phyloP scores from a whole-genome alignment of 2,113 vertebrate species.

The Pelecanoides urinatrix region DNA sequence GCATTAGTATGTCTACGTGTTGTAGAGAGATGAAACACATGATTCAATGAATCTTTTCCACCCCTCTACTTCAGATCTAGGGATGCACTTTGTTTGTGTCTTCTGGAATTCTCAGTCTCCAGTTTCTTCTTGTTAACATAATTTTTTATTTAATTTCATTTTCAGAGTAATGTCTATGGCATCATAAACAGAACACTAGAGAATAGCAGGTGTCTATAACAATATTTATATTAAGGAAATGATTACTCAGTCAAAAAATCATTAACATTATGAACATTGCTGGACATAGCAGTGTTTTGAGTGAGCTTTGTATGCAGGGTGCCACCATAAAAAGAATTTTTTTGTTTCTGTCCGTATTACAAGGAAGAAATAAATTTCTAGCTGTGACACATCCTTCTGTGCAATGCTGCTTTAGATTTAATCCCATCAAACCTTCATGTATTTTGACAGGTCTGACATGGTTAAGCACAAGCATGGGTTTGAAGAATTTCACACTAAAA shows the following conservation, averaged over 20 bases:
- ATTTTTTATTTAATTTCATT: background rate
- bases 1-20: fast-evolving
- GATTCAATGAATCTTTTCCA: background rate
- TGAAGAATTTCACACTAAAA: background rate
- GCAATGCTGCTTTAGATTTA: background rate
- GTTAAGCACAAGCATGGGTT: background rate
- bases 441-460: constrained; percentile 45
- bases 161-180: background rate
- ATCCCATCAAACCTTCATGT: background rate
- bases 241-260: background rate
- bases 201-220: background rate
- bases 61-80: background rate
- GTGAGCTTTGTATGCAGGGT: background rate
- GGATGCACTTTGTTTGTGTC: fast-evolving
- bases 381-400: constrained; percentile 10
- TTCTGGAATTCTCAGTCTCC: background rate
- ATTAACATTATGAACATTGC: fast-evolving
- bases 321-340: background rate
- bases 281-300: background rate
- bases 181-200: background rate
- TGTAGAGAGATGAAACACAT: background rate
- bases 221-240: background rate
- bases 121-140: background rate
- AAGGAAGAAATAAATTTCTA: background rate
- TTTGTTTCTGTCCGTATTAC: background rate